Evolutionary conservation across 2,888 invertebrate species (phyloP), one percentile per base, ranked within the genome.

Genomic region (Athrips mouffetella): DNA sequence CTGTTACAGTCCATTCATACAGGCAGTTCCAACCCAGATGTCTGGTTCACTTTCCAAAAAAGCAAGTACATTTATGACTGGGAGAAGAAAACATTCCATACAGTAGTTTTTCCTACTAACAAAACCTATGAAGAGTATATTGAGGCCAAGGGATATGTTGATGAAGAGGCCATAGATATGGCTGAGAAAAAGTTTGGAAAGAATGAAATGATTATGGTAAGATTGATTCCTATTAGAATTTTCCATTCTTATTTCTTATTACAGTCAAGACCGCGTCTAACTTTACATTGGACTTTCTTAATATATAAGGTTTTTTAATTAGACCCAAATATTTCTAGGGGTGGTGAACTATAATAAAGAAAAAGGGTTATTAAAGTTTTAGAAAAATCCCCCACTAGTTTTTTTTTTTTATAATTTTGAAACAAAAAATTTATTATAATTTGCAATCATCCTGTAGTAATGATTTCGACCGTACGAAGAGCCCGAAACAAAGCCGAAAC

Each of bases 1-100:
- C 78, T 79, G 52, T 21, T 35, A 3, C 67, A 86, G 86, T 73
- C 84, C 8, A 75, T 70, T n/a, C 76, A 70, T 56, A 75, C 85
- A 62, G 89, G 88, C 29, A 89, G 89, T 60, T 74, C 77, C 2
- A 76, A 87, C 45, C 80, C 90, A 54, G 89, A 90, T 63, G 84
- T 94, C 23, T 99, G 96, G 95, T 97, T 99, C 73, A 91, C 94
- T 60, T 99, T 99, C 79, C 99, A 99, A 93, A 98, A 99, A 80
- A 96, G 97, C 3, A 98, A 98, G 78, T 99, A 99, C 81, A 85
- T 95, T 31, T 99, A 96, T 92, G 93, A 96, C 69, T 91, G 93
- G 58, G 92, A 96, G 8, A 94, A 93, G 57, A 94, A 95, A 60
- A 84, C 82, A 40, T 99, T 99, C 74, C 86, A 91, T 49, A 94